Evolutionary conservation across 1,140 invertebrate species (phyloP).

Genomic region (Pseudobourletiella spinata): DNA sequence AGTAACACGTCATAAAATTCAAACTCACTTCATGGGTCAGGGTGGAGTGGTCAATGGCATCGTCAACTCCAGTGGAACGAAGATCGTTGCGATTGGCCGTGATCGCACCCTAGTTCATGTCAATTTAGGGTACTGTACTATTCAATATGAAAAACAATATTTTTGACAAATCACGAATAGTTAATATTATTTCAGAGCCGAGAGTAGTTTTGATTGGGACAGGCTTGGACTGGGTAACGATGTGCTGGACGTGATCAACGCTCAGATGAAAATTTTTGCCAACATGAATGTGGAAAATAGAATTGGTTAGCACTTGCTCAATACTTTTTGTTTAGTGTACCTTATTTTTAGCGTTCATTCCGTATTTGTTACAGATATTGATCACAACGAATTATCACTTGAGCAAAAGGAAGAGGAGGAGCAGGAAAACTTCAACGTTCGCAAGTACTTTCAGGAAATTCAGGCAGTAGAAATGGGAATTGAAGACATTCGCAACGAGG

Average conservation of each 20-base stretch:
- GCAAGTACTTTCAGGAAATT: conserved; percentile 4
- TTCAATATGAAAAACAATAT: no score
- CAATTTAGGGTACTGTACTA: conserved; percentile 17
- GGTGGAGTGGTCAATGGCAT: conserved; percentile 24
- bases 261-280: conserved; percentile 9
- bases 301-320: no score
- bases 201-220: conserved; percentile 10
- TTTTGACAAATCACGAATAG: no score
- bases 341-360: no score
- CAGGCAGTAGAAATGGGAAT: conserved; percentile 5
- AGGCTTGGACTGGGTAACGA: conserved; percentile 6
- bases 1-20: neutral
- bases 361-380: no score
- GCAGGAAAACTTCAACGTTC: neutral
- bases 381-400: neutral
- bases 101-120: conserved; percentile 24
- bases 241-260: neutral
- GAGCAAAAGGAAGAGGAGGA: neutral
- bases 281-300: neutral
- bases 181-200: no score
- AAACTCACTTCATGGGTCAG: conserved; percentile 22
- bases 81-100: conserved; percentile 20
- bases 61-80: conserved; percentile 22
- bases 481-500: no score
- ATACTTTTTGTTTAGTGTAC: no score